Evolutionary conservation across 2,113 vertebrate species (phyloP), one percentile per base, ranked within the genome.

Genomic region (Phoxinus phoxinus): DNA sequence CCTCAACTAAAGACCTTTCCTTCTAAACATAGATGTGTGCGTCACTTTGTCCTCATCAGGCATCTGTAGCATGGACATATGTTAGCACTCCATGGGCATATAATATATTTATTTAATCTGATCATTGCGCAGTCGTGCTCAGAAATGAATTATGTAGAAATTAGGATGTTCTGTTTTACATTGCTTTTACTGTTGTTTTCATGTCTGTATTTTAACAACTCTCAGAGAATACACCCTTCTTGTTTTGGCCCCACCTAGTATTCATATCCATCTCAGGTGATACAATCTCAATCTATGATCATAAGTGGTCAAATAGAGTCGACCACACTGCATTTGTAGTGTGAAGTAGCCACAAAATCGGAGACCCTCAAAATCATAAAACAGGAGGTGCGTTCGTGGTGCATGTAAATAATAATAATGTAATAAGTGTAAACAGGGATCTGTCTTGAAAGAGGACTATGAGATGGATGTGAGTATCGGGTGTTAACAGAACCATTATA

Each of bases 1-100:
- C 15, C 27, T 30, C n/a, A 53, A 56, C 53, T 23, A 56, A 23
- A 56, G 6, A 56, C 23, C n/a, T 25, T 79, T 25, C 6, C 59
- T 25, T 65, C 15, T 35, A 46, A 75, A 30, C 48, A 25, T 7
- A 84, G 25, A 30, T 3, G 3, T 56, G 32, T 53, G 37, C 37
- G 63, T 63, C 75, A 72, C 86, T 86, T 76, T 89, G 86, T 81
- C 84, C 84, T 84, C 86, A 84, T 35, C 56, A 35, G 81, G 69
- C 56, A 71, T 75, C 30, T 25, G 53, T 81, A 87, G 59, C 67
- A 87, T 75, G 63, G 71, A 51, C 46, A 59, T 61, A 72, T 87
- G 37, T 59, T 27, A 67, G 41, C 59, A 51, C 44, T 67, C 8
- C 25, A 80, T 72, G 10, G 44, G 1, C 32, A 37, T 30, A 81